phyloP scores from a whole-genome alignment of 2,113 vertebrate genomes.

The Strix aluco region DNA sequence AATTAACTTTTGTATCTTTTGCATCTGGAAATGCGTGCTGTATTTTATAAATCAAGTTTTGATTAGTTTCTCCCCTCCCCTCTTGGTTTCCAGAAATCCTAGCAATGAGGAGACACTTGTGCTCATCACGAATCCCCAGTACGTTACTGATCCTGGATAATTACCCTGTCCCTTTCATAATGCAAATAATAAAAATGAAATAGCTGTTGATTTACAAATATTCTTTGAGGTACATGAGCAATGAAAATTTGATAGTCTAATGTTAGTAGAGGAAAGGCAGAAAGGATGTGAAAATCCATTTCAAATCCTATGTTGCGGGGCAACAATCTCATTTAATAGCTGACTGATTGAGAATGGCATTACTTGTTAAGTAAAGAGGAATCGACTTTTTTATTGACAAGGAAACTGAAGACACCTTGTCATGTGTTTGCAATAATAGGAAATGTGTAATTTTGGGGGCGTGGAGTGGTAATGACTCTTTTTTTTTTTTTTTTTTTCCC shows the following conservation, averaged over 20 bases:
- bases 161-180: background rate
- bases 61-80: background rate
- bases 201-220: background rate
- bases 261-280: background rate
- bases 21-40: background rate
- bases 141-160: background rate
- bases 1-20: slow-evolving; percentile 1
- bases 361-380: background rate
- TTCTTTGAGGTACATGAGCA: background rate
- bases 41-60: slow-evolving; percentile 14
- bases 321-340: slow-evolving; percentile 4
- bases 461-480: background rate
- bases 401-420: background rate
- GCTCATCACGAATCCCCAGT: background rate
- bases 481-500: background rate
- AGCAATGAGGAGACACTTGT: background rate
- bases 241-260: background rate
- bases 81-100: background rate
- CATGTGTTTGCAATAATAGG: background rate
- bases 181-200: background rate
- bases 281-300: background rate
- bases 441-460: background rate
- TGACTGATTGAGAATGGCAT: background rate
- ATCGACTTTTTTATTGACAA: background rate
- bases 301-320: background rate